Percentiles rank a stretch among this genome's conserved stretches.
Evolutionary conservation across 1,140 invertebrate species (phyloP).

Genomic region (Nebria ingens): DNA sequence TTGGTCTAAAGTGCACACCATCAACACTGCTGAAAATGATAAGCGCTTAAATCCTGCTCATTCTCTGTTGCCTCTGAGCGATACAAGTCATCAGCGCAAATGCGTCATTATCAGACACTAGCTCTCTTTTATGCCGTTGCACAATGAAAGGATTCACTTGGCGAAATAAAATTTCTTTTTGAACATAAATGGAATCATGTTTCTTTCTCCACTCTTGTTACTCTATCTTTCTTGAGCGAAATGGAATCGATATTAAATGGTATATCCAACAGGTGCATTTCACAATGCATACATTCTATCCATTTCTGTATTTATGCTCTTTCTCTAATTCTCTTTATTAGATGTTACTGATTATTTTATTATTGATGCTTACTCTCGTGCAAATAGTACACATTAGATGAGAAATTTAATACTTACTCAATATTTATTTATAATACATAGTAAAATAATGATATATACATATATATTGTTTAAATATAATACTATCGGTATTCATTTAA

Average conservation of each 20-base stretch:
- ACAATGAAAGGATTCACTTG: slow-evolving; percentile 4
- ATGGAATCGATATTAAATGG: slow-evolving; percentile 5
- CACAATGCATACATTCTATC: not conserved
- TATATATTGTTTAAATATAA: no score
- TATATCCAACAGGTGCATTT: not conserved
- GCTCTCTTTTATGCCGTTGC: not conserved
- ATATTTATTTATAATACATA: no score
- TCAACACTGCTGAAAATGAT: not conserved
- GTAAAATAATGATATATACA: no score
- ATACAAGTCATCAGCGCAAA: not conserved
- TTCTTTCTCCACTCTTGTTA: not conserved
- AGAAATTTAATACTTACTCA: no score
- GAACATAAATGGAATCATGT: not conserved
- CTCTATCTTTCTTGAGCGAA: not conserved
- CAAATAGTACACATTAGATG: no score
- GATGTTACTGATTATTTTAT: no score
- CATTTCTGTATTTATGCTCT: not conserved
- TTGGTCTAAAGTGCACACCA: not conserved
- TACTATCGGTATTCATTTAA: no score
- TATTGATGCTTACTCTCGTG: no score
- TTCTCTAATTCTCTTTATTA: no score
- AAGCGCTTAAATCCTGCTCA: not conserved
- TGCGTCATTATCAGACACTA: slow-evolving; percentile 2
- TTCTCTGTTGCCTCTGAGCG: not conserved
- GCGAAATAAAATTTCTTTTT: not conserved